Conservation (phyloP, 2,797 vertebrate species). For the Serranus cabrilla region DNA sequence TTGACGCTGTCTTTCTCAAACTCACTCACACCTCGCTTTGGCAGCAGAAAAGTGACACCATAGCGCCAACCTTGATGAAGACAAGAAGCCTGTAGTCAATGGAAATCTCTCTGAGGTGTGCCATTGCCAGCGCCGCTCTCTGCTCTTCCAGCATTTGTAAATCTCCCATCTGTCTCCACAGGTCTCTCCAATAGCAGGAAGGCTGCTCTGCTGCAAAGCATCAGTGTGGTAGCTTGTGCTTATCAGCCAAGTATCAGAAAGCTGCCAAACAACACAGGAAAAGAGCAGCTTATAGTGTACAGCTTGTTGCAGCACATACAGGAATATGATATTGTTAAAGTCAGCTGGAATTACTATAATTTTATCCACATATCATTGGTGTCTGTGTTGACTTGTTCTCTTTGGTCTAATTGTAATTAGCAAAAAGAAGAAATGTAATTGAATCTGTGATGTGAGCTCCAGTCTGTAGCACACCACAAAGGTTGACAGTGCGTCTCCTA, state of each 20-base stretch:
- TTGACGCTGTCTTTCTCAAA: slow-evolving; percentile 23
- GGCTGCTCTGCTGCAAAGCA: slow-evolving; percentile 50
- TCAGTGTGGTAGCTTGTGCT: slow-evolving; percentile 33
- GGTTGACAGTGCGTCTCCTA: slow-evolving; percentile 9
- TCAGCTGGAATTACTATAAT: slow-evolving; percentile 1
- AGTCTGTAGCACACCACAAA: neutral
- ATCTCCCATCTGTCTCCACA: slow-evolving; percentile 69
- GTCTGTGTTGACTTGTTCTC: neutral
- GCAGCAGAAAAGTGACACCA: slow-evolving; percentile 44
- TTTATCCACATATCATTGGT: neutral
- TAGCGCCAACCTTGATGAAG: slow-evolving; percentile 60
- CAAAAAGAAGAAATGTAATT: neutral
- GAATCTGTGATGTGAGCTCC: neutral
- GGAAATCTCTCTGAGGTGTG: slow-evolving; percentile 50
- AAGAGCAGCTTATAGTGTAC: slow-evolving; percentile 40
- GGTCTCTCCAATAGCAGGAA: slow-evolving; percentile 61
- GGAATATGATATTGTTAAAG: slow-evolving; percentile 7
- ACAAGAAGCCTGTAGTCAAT: slow-evolving; percentile 50
- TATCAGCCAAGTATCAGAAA: slow-evolving; percentile 51
- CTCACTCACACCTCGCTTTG: slow-evolving; percentile 28
- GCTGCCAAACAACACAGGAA: slow-evolving; percentile 48
- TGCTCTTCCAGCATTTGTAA: slow-evolving; percentile 56
- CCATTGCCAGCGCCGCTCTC: slow-evolving; percentile 56
- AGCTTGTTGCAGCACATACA: slow-evolving; percentile 20
- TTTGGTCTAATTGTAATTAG: neutral